These are phyloP conservation scores for Serranus cabrilla DNA, from an alignment of 2,797 vertebrate genomes.

Conservation along the genomic window DNA sequence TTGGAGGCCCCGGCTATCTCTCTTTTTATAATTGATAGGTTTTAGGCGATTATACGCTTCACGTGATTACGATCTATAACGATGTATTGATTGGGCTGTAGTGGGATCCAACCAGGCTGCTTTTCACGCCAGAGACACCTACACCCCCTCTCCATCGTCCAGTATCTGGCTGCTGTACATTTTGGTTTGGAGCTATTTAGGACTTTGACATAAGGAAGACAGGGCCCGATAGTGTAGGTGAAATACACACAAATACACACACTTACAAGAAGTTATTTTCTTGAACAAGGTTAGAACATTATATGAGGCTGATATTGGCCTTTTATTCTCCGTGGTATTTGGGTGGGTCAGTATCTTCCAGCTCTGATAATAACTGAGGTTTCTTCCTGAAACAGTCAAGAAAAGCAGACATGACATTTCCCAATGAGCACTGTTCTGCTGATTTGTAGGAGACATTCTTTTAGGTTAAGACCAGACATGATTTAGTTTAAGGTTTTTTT, in stretches of 20 bases:
- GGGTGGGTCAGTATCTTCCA: constrained; percentile 20
- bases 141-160: constrained; percentile 57
- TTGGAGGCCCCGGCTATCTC: constrained; percentile 81
- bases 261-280: constrained; percentile 14
- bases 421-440: background rate
- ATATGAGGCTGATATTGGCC: constrained; percentile 20
- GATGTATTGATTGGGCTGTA: constrained; percentile 86
- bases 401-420: constrained; percentile 35
- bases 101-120: constrained; percentile 72
- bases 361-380: constrained; percentile 13
- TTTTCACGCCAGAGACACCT: constrained; percentile 73
- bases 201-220: constrained; percentile 56
- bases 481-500: background rate
- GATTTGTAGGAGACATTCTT: constrained; percentile 13
- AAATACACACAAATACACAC: constrained; percentile 22
- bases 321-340: constrained; percentile 31
- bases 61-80: constrained; percentile 89
- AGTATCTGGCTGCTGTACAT: constrained; percentile 64
- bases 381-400: constrained; percentile 8
- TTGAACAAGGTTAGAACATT: constrained; percentile 20
- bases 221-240: constrained; percentile 13
- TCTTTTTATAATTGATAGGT: constrained; percentile 88
- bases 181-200: constrained; percentile 68
- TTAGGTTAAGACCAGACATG: background rate
- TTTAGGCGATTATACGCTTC: constrained; percentile 88